phyloP scores from a whole-genome alignment of 2,888 invertebrate genomes.

The Caenorhabditis macrosperma region DNA sequence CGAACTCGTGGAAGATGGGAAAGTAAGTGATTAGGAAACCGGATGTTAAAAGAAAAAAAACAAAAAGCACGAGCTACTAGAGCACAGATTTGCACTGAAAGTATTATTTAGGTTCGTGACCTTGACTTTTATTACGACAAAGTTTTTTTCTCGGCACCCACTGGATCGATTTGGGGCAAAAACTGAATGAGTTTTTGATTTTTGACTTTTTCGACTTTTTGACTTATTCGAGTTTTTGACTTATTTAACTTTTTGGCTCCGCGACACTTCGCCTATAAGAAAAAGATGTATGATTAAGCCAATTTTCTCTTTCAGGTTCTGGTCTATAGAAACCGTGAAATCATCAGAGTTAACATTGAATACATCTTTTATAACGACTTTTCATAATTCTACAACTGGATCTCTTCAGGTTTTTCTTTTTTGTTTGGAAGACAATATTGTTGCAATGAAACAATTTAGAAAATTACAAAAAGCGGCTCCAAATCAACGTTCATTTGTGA shows the following conservation, averaged over 20 bases:
- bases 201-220: no score
- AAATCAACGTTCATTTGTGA: conserved; percentile 12
- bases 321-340: not conserved
- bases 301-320: conserved; percentile 5
- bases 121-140: no score
- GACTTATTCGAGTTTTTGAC: no score
- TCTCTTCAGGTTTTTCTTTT: conserved; percentile 15
- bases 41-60: no score
- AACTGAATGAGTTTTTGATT: no score
- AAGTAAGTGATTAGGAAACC: not conserved
- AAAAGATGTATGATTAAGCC: not conserved
- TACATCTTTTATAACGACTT: conserved; percentile 2
- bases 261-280: no score
- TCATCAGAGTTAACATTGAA: conserved; percentile 5
- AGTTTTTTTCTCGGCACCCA: no score
- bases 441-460: conserved; percentile 17
- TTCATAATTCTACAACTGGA: conserved; percentile 3
- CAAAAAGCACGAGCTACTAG: not conserved
- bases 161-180: no score
- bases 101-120: no score
- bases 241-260: no score
- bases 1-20: conserved; percentile 19
- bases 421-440: not conserved
- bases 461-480: not conserved
- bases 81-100: no score